Conservation (phyloP, 1,140 invertebrate genomes). For the Belonocnema kinseyi region DNA sequence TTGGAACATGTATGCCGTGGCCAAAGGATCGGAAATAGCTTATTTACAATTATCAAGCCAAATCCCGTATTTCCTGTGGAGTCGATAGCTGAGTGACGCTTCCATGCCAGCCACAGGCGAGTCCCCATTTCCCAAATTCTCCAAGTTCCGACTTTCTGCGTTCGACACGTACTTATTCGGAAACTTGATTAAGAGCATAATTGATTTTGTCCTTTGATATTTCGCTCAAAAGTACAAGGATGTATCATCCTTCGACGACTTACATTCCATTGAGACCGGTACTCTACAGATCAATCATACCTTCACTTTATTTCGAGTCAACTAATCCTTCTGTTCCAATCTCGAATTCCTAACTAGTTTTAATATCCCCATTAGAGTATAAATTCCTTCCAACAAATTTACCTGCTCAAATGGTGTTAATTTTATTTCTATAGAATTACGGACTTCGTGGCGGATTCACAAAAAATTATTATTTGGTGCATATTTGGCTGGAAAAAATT, state of each 20-base stretch:
- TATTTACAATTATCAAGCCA: conserved; percentile 54
- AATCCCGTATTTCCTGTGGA: conserved; percentile 62
- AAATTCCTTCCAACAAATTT: too few species aligned
- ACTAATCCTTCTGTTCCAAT: not conserved
- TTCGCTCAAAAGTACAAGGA: conserved; percentile 11
- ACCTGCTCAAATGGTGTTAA: too few species aligned
- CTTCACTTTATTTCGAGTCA: conserved; percentile 4
- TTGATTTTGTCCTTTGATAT: conserved; percentile 41
- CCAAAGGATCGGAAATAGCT: conserved; percentile 26
- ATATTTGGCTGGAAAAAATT: too few species aligned
- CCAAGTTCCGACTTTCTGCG: conserved; percentile 36
- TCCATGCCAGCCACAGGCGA: conserved; percentile 74
- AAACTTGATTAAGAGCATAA: conserved; percentile 40
- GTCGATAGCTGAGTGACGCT: conserved; percentile 74
- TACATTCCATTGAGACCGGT: conserved; percentile 13
- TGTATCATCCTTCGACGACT: conserved; percentile 7
- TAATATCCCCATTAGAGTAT: too few species aligned
- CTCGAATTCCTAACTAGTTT: not conserved
- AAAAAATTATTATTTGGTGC: too few species aligned
- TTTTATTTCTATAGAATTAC: too few species aligned
- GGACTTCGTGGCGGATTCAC: too few species aligned
- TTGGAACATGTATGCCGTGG: not conserved
- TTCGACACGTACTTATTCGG: conserved; percentile 25
- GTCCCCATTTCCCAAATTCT: conserved; percentile 69
- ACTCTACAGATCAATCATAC: not conserved